These are phyloP conservation scores for Megaceryle torquata DNA, from an alignment of 2,113 vertebrate species.

Conservation along the genomic window DNA sequence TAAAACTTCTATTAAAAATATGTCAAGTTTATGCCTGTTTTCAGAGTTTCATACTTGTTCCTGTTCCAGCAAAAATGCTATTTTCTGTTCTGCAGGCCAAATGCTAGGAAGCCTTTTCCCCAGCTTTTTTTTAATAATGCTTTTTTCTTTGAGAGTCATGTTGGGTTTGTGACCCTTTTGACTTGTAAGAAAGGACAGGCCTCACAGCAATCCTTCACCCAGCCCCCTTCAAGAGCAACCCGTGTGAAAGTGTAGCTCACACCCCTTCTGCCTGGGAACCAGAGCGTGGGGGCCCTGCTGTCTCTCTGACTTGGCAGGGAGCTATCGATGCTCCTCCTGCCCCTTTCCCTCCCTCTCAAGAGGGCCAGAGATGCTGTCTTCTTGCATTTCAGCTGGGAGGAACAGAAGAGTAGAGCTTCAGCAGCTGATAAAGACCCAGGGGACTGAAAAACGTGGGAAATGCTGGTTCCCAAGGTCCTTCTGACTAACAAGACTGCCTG, in stretches of 20 bases:
- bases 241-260: accelerated
- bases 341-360: not conserved
- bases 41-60: not conserved
- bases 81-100: not conserved
- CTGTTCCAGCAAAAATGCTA: not conserved
- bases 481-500: not conserved
- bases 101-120: not conserved
- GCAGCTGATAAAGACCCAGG: not conserved
- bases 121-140: not conserved
- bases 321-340: not conserved
- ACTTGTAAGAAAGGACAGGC: not conserved
- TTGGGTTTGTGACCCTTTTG: not conserved
- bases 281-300: accelerated
- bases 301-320: not conserved
- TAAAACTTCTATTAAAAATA: not conserved
- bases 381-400: not conserved
- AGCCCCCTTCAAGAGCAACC: not conserved
- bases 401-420: not conserved
- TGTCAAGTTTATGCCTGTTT: not conserved
- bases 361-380: not conserved
- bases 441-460: not conserved
- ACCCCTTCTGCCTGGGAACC: not conserved
- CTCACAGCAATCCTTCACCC: not conserved
- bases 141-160: not conserved
- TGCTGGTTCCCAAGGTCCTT: not conserved